Evolutionary conservation across 2,113 vertebrate species (phyloP), one percentile per base, ranked within the genome.

Genomic region (Baryphthengus martii): DNA sequence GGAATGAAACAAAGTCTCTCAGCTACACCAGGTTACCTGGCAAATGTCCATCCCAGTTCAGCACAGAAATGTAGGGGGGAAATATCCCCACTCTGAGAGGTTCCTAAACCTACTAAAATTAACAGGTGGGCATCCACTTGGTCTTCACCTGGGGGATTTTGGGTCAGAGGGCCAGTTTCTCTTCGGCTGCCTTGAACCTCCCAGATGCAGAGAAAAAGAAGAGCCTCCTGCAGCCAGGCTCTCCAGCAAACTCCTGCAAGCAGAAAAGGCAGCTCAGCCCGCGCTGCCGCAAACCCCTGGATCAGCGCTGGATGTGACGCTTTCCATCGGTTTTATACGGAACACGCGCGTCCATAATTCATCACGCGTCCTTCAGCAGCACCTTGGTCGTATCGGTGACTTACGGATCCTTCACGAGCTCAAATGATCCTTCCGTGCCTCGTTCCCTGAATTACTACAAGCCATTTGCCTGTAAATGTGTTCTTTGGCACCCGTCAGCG

Each of bases 381-480:
- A 80, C 82, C 71, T 96, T 63, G 80, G 90, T 96, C 75, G 2
- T 31, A 37, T 58, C 59, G 23, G 56, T 74, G 45, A 72, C 95
- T 90, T 80, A 65, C 19, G 86, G 61, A 86, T 86, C 90, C 75
- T 89, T 93, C 88, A 50, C 1, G 4, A 96, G 93, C 82, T 88
- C 85, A 75, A 84, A 96, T 18, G 68, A 71, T 62, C 88, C 85
- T 76, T 55, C 24, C 0, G 13, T 23, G 70, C 73, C 59, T 72
- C 78, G 5, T 96, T 90, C 85, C 93, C 83, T 37, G 59, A 70
- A 86, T 84, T 68, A 61, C 61, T 93, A 95, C 96, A 96, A 97
- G 95, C 85, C 82, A 81, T 93, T 92, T 86, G 83, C 65, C 85
- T 92, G 76, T 85, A 95, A 96, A 95, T 96, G 92, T 88, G 88